Base-by-base conservation (phyloP, 2,888 invertebrate species). In the Strigamia transsilvanica region DNA sequence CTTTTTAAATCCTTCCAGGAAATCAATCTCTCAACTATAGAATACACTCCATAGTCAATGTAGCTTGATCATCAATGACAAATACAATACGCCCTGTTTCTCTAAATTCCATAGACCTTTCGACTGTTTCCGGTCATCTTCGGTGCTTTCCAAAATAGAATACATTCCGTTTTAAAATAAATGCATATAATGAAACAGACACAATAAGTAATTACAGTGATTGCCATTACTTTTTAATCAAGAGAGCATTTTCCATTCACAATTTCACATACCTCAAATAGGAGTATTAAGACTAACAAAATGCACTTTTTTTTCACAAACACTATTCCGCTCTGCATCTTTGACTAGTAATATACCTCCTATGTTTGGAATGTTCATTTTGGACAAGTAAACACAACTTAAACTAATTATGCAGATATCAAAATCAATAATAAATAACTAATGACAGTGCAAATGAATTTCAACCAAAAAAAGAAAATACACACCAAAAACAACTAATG, bases 211-310 rank as follows among this genome's bases (percentile, higher is more conserved):
- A 15, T 23, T 66, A 23, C 61, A 23, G 61, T 23, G 61, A 66
- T 23, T 66, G 61, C 61, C 61, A 66, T 66, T 66, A 66, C 23
- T 66, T 66, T n/a, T 66, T 51, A 66, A 66, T 66, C 61, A 66
- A 38, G 51, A 51, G 61, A 66, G 61, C 61, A 66, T 66, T 66
- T 66, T 51, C 18, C 61, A 66, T 66, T 66, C 61, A 66, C 61
- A 66, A 23, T n/a, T 66, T 66, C 61, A 66, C 61, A 66, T 21
- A 66, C 61, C 61, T 23, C 61, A 66, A 66, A 66, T 66, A 66
- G 61, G 61, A 66, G 61, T 66, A 18, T 3, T 46, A 46, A 46
- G 46, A 66, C 61, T 66, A 66, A 66, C 21, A 66, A 66, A 66
- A 66, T 66, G 61, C 61, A 23, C 21, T 66, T 66, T 46, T 38